Base-by-base conservation (phyloP, 2,888 invertebrate genomes). In the Chalcis sispes region DNA sequence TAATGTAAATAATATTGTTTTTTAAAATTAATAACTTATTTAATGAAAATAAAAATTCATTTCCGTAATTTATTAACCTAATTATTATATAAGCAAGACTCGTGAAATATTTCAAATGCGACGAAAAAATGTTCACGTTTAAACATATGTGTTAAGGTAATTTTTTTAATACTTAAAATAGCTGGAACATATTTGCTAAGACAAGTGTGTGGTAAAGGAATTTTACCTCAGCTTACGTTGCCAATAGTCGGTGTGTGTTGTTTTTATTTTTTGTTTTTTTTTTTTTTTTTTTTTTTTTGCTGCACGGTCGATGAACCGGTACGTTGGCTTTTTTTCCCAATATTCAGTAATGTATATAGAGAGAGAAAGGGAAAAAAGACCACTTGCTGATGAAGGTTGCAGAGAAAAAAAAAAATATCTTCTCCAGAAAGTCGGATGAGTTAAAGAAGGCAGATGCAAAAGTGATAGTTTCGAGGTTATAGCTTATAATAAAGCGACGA, bases 391-490 rank as follows among this genome's bases (percentile, higher is more conserved):
- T 36, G 65, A 72, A 72, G 72, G 58, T 56, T n/a, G n/a, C 48
- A 48, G 56, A 36, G 46, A 65, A 65, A 56, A 65, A 61, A 56
- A 65, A 65, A 56, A 65, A 61, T n/a, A 13, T 27, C 42, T 42
- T 3, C 18, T 54, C 48, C 29, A 42, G 58, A 75, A 75, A 70
- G 50, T 52, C 48, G 36, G 62, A 62, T 58, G 36, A 64, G 27
- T n/a, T 71, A 25, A 58, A 65, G 70, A 64, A 70, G 52, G 54
- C n/a, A 46, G 65, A 58, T 54, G 40, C 42, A 46, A 65, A 42
- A 69, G 54, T 23, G 46, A 64, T 32, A 48, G n/a, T 25, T 58
- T 58, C 65, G 59, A 75, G 71, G 71, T 75, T 75, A 75, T 70
- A 18, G 58, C 42, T 42, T 29, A 18, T 62, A 75, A 65, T 40